Percentiles rank a stretch among this genome's conserved stretches.
phyloP scores from a whole-genome alignment of 1,140 invertebrate genomes.

The Lepidurus packardi region DNA sequence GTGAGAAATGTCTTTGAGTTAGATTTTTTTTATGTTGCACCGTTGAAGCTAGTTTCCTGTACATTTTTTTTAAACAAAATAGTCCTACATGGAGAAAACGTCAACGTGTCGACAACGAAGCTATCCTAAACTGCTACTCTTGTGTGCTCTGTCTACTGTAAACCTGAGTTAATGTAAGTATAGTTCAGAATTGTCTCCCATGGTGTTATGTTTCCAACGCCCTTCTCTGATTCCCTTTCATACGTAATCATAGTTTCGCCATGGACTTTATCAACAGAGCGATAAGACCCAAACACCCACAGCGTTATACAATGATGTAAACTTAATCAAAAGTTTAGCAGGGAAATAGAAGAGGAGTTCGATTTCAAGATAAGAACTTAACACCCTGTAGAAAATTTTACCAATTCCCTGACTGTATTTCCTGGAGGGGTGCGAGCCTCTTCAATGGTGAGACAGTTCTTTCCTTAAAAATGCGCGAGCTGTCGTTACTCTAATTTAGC shows the following conservation, averaged over 20 bases:
- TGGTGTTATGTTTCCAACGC: neutral
- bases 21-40: neutral
- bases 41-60: neutral
- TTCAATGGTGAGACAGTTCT: no score
- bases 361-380: neutral
- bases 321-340: neutral
- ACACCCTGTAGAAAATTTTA: neutral
- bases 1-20: neutral
- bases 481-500: no score
- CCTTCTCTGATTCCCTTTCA: neutral
- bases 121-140: neutral
- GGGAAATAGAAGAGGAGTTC: neutral
- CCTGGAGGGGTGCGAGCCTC: no score
- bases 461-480: no score
- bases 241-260: neutral
- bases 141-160: neutral
- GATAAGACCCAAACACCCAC: neutral
- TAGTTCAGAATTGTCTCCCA: neutral
- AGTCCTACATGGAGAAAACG: neutral
- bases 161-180: neutral
- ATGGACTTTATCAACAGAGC: neutral
- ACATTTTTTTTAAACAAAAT: neutral
- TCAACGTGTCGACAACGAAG: neutral
- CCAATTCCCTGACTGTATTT: no score
- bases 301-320: slow-evolving; percentile 3